phyloP scores from a whole-genome alignment of 2,797 vertebrate genomes.

The Pseudochirops cupreus region DNA sequence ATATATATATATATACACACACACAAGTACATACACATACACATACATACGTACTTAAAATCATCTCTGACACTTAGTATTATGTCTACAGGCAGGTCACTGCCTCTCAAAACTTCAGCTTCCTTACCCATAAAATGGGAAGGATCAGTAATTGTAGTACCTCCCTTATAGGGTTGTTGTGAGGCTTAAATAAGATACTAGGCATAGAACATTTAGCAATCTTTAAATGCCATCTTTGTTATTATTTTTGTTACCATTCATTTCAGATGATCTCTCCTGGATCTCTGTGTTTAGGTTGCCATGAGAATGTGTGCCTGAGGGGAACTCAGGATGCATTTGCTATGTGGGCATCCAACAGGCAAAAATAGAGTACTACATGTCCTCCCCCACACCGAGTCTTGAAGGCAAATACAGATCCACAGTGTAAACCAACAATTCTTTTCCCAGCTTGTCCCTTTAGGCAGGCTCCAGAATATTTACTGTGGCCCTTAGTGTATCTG shows the following conservation, averaged over 20 bases:
- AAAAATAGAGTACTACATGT: background rate
- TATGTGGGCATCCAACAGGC: background rate
- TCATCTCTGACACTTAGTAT: background rate
- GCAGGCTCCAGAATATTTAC: conserved; percentile 6
- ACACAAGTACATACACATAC: background rate
- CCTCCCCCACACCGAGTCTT: background rate
- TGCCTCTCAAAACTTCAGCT: background rate
- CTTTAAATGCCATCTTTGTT: background rate
- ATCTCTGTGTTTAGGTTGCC: background rate
- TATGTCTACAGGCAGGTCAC: background rate
- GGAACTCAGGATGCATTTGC: background rate
- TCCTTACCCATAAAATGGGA: background rate
- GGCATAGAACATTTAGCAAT: background rate
- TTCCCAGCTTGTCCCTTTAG: conserved; percentile 14
- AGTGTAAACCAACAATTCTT: background rate
- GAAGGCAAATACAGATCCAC: background rate
- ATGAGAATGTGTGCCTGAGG: background rate
- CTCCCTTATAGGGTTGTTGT: background rate
- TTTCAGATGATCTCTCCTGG: background rate
- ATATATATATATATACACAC: accelerated
- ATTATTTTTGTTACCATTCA: background rate
- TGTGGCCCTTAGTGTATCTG: conserved; percentile 36
- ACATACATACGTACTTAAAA: background rate
- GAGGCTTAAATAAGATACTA: background rate
- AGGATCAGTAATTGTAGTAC: background rate